phyloP scores from a whole-genome alignment of 2,113 vertebrate species.

The Vombatus ursinus region DNA sequence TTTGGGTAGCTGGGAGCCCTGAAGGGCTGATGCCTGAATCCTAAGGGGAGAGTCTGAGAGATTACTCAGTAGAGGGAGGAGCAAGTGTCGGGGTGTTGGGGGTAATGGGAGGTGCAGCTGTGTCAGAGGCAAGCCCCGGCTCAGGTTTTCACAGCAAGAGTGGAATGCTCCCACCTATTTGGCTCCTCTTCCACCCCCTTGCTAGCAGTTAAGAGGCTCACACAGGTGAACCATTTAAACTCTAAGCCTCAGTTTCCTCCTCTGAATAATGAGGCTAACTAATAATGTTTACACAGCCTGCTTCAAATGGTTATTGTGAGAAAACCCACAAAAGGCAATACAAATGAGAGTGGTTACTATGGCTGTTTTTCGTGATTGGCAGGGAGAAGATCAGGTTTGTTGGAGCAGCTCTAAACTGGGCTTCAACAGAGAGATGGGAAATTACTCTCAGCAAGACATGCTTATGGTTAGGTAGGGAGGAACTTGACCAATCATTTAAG shows the following conservation, averaged over 20 bases:
- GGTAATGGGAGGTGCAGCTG: neutral
- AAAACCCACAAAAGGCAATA: neutral
- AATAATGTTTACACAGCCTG: neutral
- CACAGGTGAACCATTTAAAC: neutral
- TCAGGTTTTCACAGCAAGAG: neutral
- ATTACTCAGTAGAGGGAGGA: neutral
- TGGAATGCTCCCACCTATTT: neutral
- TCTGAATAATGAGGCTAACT: neutral
- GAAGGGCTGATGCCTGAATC: neutral
- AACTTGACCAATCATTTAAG: neutral
- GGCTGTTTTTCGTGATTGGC: neutral
- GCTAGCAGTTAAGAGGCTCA: neutral
- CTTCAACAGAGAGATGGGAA: neutral
- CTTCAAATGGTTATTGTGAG: neutral
- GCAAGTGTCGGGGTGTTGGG: fast-evolving
- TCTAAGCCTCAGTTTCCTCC: neutral
- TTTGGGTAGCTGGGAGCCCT: neutral
- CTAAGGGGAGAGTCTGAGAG: neutral
- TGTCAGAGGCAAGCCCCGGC: neutral
- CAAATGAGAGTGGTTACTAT: neutral
- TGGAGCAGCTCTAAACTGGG: neutral
- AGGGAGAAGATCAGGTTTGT: neutral
- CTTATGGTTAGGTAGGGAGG: too few species aligned
- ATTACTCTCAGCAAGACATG: neutral
- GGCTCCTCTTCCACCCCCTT: neutral